phyloP scores from a whole-genome alignment of 1,140 invertebrate species.

The Drosophila mauritiana region DNA sequence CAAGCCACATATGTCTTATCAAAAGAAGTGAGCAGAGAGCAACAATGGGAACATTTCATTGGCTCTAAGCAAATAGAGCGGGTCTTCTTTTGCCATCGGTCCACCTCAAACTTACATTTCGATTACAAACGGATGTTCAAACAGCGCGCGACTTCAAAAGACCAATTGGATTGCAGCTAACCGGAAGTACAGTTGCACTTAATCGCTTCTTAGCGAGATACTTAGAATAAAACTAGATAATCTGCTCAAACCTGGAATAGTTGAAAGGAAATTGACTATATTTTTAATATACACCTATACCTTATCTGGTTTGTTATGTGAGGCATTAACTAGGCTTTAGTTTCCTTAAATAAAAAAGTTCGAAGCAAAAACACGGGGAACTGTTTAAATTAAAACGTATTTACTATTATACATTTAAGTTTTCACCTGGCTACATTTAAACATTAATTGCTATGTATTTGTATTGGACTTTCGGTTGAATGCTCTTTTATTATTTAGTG shows the following conservation, averaged over 20 bases:
- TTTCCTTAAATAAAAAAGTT: background rate
- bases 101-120: constrained; percentile 19
- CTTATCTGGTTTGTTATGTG: background rate
- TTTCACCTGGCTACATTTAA: constrained; percentile 11
- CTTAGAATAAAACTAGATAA: too few species aligned
- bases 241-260: background rate
- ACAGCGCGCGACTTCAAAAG: constrained; percentile 11
- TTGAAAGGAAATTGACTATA: background rate
- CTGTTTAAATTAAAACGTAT: too few species aligned
- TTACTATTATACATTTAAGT: background rate
- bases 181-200: constrained; percentile 15
- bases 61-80: constrained; percentile 47
- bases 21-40: constrained; percentile 14
- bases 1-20: constrained; percentile 41
- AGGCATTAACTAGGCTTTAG: background rate
- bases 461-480: background rate
- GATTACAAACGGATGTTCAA: constrained; percentile 17
- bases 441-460: background rate
- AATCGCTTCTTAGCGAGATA: background rate
- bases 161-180: background rate
- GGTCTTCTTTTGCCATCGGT: constrained; percentile 15
- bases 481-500: background rate
- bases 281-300: background rate
- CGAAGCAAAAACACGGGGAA: too few species aligned
- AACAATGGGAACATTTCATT: constrained; percentile 42